Conservation (phyloP, 37 sponge, comb jelly and placozoan genomes). For the Spongilla lacustris region DNA sequence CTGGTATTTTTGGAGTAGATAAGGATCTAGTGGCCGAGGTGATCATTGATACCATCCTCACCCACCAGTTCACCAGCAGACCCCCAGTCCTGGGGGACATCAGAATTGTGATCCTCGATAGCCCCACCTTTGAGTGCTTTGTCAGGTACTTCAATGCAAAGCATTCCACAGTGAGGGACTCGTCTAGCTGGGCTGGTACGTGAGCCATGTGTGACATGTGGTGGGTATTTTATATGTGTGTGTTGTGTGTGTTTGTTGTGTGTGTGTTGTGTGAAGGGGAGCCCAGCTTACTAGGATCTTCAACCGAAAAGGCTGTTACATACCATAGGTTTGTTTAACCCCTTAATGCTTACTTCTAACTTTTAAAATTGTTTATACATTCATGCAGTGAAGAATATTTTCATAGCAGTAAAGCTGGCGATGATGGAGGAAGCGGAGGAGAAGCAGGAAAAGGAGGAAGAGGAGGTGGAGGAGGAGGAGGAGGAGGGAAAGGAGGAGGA, state of each 20-base stretch:
- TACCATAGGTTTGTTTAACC: not conserved
- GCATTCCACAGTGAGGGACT: not conserved
- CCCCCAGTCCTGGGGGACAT: conserved; percentile 59
- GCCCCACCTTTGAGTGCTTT: conserved; percentile 39
- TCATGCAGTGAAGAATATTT: not conserved
- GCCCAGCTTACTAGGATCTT: not conserved
- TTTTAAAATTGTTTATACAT: not conserved
- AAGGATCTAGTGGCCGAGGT: conserved; percentile 33
- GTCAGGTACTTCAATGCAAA: not conserved
- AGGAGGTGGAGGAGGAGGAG: not conserved
- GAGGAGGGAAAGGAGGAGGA: not conserved
- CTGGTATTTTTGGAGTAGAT: conserved; percentile 73
- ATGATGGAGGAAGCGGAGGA: no score
- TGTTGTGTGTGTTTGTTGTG: not conserved
- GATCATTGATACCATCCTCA: conserved; percentile 36
- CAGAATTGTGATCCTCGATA: conserved; percentile 76
- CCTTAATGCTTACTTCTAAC: not conserved
- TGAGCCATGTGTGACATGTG: not conserved
- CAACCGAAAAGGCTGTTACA: not conserved
- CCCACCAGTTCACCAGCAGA: conserved; percentile 26
- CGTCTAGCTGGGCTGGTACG: not conserved
- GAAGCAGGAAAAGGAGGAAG: not conserved
- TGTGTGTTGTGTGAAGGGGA: not conserved
- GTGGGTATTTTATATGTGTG: not conserved
- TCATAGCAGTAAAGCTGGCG: not conserved